Evolutionary conservation across 1,140 invertebrate genomes (phyloP), one percentile per base, ranked within the genome.

Genomic region (Caenorhabditis remanei): DNA sequence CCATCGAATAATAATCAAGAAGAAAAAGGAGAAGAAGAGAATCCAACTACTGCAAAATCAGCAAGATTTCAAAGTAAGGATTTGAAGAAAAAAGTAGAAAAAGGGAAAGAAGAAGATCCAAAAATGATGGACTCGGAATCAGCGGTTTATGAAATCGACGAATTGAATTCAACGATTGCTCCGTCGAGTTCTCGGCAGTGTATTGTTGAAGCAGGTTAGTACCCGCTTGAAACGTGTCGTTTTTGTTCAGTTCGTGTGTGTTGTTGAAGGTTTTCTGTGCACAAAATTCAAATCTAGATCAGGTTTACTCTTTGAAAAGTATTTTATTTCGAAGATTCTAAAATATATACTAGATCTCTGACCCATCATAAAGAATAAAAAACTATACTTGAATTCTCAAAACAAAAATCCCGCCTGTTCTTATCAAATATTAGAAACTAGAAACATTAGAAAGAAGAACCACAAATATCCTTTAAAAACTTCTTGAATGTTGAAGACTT

Each of bases 11-110:
- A 19, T 14, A 19, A 79, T 24, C 14, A 79, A 50, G 40, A 79
- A 79, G 32, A 24, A 50, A 4, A 21, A 24, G 46, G 53, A 9
- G 41, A 75, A 5, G n/a, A 48, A 75, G n/a, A 75, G 9, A 41
- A 46, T 11, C 6, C 46, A 7, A 4, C 16, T 19, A n/a, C 43
- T 14, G 71, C 14, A 79, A 79, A 50, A 50, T 50, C 71, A 19
- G 71, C 71, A 21, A 79, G 71, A 79, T 79, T 50, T 79, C 71
- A 79, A 79, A 79, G 71, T 79, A 79, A 79, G 71, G 40, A 50
- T 50, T 14, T 5, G 21, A 14, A 24, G 24, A 40, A 63, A 43
- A 71, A 53, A 53, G 50, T 53, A 53, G 16, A 53, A 53, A 53
- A 53, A 11, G 16, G 50, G 50, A 53, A 16, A 71, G 46, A 50